These are phyloP conservation scores for Leptogaster cylindrica DNA, from an alignment of 2,888 invertebrate species.

Conservation along the genomic window DNA sequence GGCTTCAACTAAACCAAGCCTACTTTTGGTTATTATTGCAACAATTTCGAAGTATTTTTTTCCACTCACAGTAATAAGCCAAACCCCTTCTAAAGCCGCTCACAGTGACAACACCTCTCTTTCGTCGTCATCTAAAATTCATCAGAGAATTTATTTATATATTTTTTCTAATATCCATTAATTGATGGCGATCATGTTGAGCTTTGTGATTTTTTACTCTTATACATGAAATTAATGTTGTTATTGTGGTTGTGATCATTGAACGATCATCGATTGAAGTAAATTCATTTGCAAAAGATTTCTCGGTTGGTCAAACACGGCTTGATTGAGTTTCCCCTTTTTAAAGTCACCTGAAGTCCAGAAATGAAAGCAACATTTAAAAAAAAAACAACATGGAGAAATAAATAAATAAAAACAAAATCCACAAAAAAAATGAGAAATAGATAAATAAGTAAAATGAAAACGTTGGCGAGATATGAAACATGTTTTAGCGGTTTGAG, in stretches of 20 bases:
- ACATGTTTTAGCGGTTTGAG: slow-evolving; percentile 29
- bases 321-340: slow-evolving; percentile 8
- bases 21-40: no score
- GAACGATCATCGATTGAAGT: not conserved
- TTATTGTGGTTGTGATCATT: no score
- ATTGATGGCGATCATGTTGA: slow-evolving; percentile 23
- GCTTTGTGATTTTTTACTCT: slow-evolving; percentile 23
- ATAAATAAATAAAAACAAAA: no score
- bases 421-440: no score
- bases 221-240: slow-evolving; percentile 24
- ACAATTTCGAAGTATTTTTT: no score
- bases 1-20: slow-evolving; percentile 21
- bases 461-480: slow-evolving; percentile 11
- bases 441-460: no score
- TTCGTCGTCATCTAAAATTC: no score
- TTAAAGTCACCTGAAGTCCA: not conserved
- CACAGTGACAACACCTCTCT: slow-evolving; percentile 14
- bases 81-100: slow-evolving; percentile 25
- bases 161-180: slow-evolving; percentile 29
- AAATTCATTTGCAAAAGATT: slow-evolving; percentile 18
- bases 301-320: slow-evolving; percentile 24
- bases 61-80: no score
- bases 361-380: no score
- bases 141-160: no score
- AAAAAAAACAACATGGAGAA: not conserved